phyloP scores from a whole-genome alignment of 1,140 invertebrate species.

The Anoplolepis gracilipes region DNA sequence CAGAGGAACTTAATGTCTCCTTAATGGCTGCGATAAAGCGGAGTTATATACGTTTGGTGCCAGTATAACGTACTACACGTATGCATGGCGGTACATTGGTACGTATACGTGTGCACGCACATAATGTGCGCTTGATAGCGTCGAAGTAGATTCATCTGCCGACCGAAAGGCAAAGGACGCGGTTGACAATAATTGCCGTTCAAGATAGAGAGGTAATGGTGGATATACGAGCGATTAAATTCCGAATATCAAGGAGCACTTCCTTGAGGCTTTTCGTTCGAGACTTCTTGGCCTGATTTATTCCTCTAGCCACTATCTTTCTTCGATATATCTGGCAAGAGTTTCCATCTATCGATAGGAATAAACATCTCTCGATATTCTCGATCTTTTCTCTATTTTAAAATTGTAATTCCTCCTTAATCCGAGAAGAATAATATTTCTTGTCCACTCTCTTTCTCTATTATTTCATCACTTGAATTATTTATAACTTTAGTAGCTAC shows the following conservation, averaged over 20 bases:
- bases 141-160: constrained; percentile 63
- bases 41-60: constrained; percentile 66
- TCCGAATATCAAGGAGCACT: constrained; percentile 62
- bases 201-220: constrained; percentile 68
- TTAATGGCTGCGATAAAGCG: constrained; percentile 76
- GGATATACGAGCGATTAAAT: constrained; percentile 68
- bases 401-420: constrained; percentile 2
- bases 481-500: background rate
- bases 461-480: background rate
- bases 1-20: constrained; percentile 74
- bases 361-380: constrained; percentile 13
- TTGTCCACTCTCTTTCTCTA: background rate
- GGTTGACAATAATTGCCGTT: constrained; percentile 65
- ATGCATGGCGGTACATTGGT: constrained; percentile 32
- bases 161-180: constrained; percentile 46
- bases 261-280: constrained; percentile 35
- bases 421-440: background rate
- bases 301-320: background rate
- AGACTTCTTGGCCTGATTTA: constrained; percentile 48
- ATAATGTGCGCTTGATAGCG: constrained; percentile 43
- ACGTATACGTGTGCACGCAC: constrained; percentile 23
- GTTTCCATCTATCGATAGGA: constrained; percentile 10
- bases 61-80: constrained; percentile 54
- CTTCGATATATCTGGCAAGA: constrained; percentile 22
- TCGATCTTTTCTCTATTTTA: constrained; percentile 1